Evolutionary conservation across 2,113 vertebrate species (phyloP), one percentile per base, ranked within the genome.

Genomic region (Pantherophis guttatus): DNA sequence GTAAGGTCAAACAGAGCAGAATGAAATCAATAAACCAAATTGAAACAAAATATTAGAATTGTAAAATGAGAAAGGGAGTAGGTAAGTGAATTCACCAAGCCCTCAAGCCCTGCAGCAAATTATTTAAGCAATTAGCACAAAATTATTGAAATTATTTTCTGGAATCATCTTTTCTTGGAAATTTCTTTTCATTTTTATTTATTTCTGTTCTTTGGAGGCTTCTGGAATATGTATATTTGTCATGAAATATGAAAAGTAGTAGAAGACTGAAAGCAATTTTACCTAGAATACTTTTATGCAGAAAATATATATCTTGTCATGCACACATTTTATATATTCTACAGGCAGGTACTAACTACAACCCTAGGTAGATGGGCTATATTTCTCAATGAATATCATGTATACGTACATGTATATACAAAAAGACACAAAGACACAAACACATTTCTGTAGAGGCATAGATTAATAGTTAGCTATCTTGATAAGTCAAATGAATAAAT

Each of bases 1-100:
- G 8, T 87, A 90, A 95, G 96, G 96, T 94, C 94, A 94, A 93
- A 81, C 3, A 0, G 75, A 92, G 94, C 92, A 19, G 11, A 1
- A 75, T 92, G 8, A 5, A 48, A 95, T 94, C 95, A 53, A 94
- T 94, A 54, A 89, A 0, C 92, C 92, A 92, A 93, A 93, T 0
- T 59, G 94, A 95, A 93, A 87, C 92, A 86, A 91, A 91, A 94
- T 48, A 58, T 89, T 53, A 70, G 65, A 94, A 86, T 26, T 44
- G 1, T 0, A 21, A 89, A 91, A 65, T 9, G 87, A 48, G 58
- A 44, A 65, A 86, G 4, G 12, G 39, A 92, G 50, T 58, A 92
- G 91, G 48, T 53, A 26, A 54, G 33, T 75, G 54, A 26, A 87
- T 92, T 3, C 3, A 70, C 52, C 24, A 15, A n/a, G 24, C 89